phyloP scores from a whole-genome alignment of 2,797 vertebrate species.

The Melanotaenia parkinsoni region DNA sequence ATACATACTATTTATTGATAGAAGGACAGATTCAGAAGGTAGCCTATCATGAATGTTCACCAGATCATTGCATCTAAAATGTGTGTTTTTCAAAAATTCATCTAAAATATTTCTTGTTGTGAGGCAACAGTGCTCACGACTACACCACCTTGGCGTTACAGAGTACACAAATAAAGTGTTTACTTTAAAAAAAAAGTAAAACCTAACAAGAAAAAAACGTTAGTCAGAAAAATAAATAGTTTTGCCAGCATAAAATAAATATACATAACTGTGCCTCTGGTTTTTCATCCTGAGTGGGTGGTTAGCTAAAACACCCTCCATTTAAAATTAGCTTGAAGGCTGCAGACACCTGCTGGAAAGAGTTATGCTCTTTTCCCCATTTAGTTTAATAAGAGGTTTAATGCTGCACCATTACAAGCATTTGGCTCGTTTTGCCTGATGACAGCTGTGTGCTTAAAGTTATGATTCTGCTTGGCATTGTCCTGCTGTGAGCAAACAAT shows the following conservation, averaged over 20 bases:
- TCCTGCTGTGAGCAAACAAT: slow-evolving; percentile 34
- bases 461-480: slow-evolving; percentile 37
- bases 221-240: background rate
- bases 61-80: no score
- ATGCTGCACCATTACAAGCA: slow-evolving; percentile 39
- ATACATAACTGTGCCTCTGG: background rate
- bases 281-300: slow-evolving; percentile 6
- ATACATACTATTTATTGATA: background rate
- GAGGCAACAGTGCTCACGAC: no score
- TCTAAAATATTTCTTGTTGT: no score
- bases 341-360: background rate
- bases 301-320: background rate
- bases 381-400: slow-evolving; percentile 49
- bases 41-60: no score
- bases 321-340: background rate
- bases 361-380: slow-evolving; percentile 23
- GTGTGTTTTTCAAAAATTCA: no score
- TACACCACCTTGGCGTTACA: no score
- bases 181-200: background rate
- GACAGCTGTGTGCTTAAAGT: slow-evolving; percentile 55
- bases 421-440: slow-evolving; percentile 41
- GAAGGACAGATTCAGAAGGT: no score
- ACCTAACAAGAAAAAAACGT: background rate
- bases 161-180: background rate
- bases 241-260: slow-evolving; percentile 18